These are phyloP conservation scores for Budorcas taxicolor DNA, from an alignment of 2,113 vertebrate species.

Conservation along the genomic window DNA sequence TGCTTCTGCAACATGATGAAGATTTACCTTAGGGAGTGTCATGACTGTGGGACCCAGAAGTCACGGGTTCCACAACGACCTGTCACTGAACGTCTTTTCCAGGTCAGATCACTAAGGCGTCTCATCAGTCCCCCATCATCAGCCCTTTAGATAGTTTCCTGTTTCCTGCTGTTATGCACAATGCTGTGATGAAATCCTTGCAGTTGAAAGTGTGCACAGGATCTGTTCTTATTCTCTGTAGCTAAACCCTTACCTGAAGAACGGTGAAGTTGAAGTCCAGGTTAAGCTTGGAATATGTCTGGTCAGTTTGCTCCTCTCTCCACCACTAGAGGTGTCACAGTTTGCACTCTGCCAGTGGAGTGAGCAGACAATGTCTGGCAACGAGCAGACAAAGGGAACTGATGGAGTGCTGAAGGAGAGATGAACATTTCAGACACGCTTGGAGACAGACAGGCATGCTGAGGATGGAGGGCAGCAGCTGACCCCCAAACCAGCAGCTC, in stretches of 20 bases:
- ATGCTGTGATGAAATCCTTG: neutral
- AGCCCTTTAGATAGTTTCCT: neutral
- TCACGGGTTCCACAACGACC: rapidly evolving
- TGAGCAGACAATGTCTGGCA: too few species aligned
- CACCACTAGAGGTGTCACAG: rapidly evolving
- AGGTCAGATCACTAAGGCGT: rapidly evolving
- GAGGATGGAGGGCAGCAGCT: rapidly evolving
- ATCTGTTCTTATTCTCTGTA: neutral
- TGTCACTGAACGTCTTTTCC: rapidly evolving
- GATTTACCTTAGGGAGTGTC: neutral
- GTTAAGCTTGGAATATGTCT: too few species aligned
- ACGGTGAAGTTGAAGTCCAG: neutral
- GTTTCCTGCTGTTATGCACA: neutral
- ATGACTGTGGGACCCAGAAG: neutral
- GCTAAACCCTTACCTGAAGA: neutral
- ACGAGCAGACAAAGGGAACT: neutral
- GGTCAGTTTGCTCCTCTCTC: neutral
- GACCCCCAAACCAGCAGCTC: rapidly evolving
- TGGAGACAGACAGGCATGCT: rapidly evolving
- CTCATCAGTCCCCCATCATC: rapidly evolving
- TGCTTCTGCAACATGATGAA: rapidly evolving
- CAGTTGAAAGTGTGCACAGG: neutral
- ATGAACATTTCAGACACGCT: neutral
- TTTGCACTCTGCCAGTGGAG: rapidly evolving
- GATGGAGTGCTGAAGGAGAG: neutral